These are phyloP conservation scores for Spodoptera frugiperda DNA, from an alignment of 1,140 invertebrate genomes.

Conservation along the genomic window DNA sequence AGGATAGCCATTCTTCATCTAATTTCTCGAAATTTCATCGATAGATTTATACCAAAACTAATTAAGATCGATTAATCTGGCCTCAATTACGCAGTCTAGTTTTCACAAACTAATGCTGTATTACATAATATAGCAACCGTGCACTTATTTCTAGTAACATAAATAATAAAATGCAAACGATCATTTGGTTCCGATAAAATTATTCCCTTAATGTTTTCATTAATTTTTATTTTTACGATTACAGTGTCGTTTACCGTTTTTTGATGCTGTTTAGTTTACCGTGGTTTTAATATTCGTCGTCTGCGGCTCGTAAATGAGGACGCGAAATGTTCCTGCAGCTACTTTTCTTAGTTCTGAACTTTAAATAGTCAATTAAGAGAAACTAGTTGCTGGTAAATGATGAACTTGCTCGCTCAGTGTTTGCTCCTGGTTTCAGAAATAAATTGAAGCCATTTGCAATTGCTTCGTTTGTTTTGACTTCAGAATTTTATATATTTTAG, in stretches of 20 bases:
- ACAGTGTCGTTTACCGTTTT: constrained; percentile 20
- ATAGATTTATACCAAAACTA: background rate
- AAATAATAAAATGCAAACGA: constrained; percentile 4
- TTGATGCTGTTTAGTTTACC: constrained; percentile 21
- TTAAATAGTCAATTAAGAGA: constrained; percentile 37
- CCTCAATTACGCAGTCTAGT: no score
- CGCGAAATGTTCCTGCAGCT: constrained; percentile 24
- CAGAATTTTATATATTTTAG: background rate
- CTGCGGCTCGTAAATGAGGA: constrained; percentile 23
- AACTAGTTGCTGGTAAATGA: constrained; percentile 36
- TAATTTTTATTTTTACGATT: constrained; percentile 33
- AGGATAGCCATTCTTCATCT: background rate
- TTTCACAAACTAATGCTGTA: no score
- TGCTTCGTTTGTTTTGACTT: constrained; percentile 12
- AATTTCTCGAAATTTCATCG: background rate
- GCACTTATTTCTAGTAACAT: constrained; percentile 3
- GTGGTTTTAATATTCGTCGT: constrained; percentile 24
- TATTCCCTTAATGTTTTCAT: constrained; percentile 17
- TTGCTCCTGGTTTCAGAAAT: constrained; percentile 34
- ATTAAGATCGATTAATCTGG: background rate
- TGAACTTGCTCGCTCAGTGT: constrained; percentile 35
- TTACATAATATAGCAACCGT: background rate
- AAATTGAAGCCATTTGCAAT: constrained; percentile 36
- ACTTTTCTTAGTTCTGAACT: constrained; percentile 36
- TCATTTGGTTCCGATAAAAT: constrained; percentile 21